These are phyloP conservation scores for Zaprionus vittiger DNA, from an alignment of 1,140 invertebrate species.

Conservation along the genomic window DNA sequence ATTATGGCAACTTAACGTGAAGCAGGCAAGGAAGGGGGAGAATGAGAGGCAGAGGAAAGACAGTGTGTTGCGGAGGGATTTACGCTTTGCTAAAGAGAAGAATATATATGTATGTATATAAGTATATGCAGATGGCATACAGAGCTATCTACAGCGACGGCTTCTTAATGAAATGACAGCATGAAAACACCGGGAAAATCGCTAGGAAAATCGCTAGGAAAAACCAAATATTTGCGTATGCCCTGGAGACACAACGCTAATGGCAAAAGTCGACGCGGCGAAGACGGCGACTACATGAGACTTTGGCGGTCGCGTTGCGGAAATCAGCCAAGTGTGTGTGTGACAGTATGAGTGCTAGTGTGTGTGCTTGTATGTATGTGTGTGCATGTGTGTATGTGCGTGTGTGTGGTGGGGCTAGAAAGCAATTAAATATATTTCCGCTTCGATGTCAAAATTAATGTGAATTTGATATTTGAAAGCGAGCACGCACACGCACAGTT, in stretches of 20 bases:
- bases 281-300: slow-evolving; percentile 30
- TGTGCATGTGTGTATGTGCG: slow-evolving; percentile 16
- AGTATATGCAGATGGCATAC: slow-evolving; percentile 7
- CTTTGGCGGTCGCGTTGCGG: slow-evolving; percentile 15
- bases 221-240: slow-evolving; percentile 67
- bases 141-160: slow-evolving; percentile 23
- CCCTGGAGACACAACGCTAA: slow-evolving; percentile 59
- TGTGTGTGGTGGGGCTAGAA: slow-evolving; percentile 40
- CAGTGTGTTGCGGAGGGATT: background rate
- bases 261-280: slow-evolving; percentile 56
- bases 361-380: slow-evolving; percentile 14
- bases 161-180: slow-evolving; percentile 71
- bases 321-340: slow-evolving; percentile 22
- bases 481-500: slow-evolving; percentile 44
- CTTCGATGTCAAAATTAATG: slow-evolving; percentile 80
- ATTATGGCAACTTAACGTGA: slow-evolving; percentile 38
- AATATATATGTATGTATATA: background rate
- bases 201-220: slow-evolving; percentile 39
- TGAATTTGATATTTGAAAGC: slow-evolving; percentile 76
- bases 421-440: slow-evolving; percentile 81
- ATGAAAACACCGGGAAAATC: slow-evolving; percentile 64
- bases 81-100: background rate
- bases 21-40: slow-evolving; percentile 27
- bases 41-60: background rate
- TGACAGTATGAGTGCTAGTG: background rate